These are phyloP conservation scores for Acrocera orbiculus DNA, from an alignment of 2,888 invertebrate genomes.

Conservation along the genomic window DNA sequence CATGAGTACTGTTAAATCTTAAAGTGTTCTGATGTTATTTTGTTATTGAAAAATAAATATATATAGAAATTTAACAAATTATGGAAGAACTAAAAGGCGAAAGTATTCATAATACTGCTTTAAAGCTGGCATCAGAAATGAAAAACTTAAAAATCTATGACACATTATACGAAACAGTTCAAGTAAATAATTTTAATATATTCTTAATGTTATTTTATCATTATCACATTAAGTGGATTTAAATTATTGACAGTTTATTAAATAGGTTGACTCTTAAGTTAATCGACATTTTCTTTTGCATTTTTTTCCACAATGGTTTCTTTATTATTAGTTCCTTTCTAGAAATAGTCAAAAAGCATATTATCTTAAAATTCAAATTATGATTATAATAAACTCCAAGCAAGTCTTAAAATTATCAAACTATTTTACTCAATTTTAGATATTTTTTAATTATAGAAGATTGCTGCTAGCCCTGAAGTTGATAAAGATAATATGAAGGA, in stretches of 20 bases:
- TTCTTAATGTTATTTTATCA: no score
- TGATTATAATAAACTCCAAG: no score
- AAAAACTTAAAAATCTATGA: slow-evolving; percentile 58
- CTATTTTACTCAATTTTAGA: background rate
- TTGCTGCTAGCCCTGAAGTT: slow-evolving; percentile 59
- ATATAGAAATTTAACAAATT: background rate
- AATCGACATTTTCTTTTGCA: no score
- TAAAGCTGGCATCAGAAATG: slow-evolving; percentile 64
- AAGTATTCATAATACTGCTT: slow-evolving; percentile 51
- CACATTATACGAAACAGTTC: slow-evolving; percentile 59
- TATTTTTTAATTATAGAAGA: slow-evolving; percentile 39
- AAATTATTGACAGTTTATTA: no score
- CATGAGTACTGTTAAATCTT: no score
- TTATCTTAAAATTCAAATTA: background rate
- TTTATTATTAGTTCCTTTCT: no score
- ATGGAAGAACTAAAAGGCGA: slow-evolving; percentile 31
- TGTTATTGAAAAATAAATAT: background rate
- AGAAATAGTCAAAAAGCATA: no score
- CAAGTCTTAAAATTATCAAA: no score
- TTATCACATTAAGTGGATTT: no score
- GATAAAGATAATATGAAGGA: slow-evolving; percentile 61
- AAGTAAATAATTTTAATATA: slow-evolving; percentile 43
- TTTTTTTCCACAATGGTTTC: no score
- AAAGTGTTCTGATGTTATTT: no score
- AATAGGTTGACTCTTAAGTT: no score